A percentile compares a stretch with the other conserved stretches of the same genome.
Evolutionary conservation across 2,113 vertebrate species (phyloP).

Genomic region (Tachysurus vachellii): DNA sequence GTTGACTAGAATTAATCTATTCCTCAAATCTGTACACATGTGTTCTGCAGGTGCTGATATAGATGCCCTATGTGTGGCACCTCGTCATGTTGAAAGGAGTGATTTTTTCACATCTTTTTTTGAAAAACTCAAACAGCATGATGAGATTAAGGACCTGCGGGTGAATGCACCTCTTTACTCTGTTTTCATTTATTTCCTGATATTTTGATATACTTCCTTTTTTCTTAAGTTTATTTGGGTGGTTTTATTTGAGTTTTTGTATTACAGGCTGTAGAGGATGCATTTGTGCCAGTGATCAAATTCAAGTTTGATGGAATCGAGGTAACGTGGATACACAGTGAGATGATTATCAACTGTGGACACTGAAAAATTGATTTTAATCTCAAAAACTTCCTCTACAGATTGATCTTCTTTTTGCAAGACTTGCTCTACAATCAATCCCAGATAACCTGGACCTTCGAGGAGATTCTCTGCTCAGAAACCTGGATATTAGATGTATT

Average conservation of each 20-base stretch:
- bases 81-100: conserved; percentile 88
- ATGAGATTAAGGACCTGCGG: conserved; percentile 90
- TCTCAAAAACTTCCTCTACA: conserved; percentile 52
- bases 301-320: conserved; percentile 97
- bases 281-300: conserved; percentile 97
- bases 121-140: conserved; percentile 90
- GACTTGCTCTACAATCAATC: conserved; percentile 84
- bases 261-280: conserved; percentile 93
- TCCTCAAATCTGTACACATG: conserved; percentile 1
- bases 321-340: conserved; percentile 71
- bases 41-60: conserved; percentile 89
- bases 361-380: neutral
- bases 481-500: conserved; percentile 94
- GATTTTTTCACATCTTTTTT: conserved; percentile 98
- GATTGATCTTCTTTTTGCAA: conserved; percentile 97
- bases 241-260: conserved; percentile 20
- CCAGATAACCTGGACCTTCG: conserved; percentile 93
- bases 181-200: neutral
- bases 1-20: neutral
- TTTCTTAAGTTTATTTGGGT: neutral
- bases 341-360: neutral
- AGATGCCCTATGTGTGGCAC: conserved; percentile 94
- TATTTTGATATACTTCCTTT: neutral
- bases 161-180: conserved; percentile 67
- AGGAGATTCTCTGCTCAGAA: conserved; percentile 88